Evolutionary conservation across 64 coral and sea anemone genomes (phyloP).

Genomic region (Actinia tenebrosa): DNA sequence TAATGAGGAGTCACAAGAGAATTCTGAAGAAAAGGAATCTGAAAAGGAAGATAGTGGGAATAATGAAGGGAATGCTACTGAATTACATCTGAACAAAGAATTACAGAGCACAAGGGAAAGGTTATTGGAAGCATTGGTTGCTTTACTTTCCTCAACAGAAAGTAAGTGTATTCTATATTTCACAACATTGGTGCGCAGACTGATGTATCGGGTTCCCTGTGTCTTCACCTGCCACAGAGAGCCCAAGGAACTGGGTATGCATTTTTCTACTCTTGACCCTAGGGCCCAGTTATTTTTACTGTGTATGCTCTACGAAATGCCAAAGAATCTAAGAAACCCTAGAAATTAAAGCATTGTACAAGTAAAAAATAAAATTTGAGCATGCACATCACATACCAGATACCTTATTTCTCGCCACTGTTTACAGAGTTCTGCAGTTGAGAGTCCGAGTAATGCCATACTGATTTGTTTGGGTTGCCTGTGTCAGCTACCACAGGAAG

Average conservation of each 20-base stretch:
- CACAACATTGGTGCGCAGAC: no score
- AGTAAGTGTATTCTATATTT: not conserved
- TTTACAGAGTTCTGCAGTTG: no score
- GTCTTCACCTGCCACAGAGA: no score
- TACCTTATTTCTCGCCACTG: no score
- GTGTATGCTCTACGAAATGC: no score
- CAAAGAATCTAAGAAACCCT: no score
- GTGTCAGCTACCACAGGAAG: not conserved
- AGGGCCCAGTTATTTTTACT: no score
- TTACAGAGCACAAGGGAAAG: slow-evolving; percentile 34
- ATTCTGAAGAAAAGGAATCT: not conserved
- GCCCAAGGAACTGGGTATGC: no score
- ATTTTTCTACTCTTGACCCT: no score
- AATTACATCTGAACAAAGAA: slow-evolving; percentile 4
- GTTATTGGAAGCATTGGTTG: slow-evolving; percentile 32
- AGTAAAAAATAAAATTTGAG: no score
- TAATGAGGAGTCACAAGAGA: slow-evolving; percentile 10
- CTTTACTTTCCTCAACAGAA: slow-evolving; percentile 48
- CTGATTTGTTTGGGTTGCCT: not conserved
- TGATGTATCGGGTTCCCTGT: not conserved
- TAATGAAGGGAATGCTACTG: not conserved
- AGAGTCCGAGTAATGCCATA: not conserved
- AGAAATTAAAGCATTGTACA: no score
- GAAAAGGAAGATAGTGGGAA: not conserved
- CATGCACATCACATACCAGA: no score